Percentiles rank a stretch among this genome's conserved stretches.
These are phyloP conservation scores for Oedothorax gibbosus DNA, from an alignment of 1,140 invertebrate genomes.

Conservation along the genomic window DNA sequence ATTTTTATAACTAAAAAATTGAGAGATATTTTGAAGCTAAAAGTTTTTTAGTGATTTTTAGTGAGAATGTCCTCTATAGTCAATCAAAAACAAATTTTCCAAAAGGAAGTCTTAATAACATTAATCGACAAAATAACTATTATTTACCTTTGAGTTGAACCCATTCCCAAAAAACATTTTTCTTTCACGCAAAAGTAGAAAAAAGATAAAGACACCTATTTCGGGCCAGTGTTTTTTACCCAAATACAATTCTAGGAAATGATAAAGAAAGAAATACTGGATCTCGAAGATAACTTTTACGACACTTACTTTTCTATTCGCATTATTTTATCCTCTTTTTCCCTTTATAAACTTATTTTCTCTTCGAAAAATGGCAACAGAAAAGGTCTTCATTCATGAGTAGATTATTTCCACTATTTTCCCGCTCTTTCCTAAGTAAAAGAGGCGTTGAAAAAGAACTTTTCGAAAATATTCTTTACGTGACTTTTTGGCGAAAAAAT, in stretches of 20 bases:
- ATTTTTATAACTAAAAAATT: too few relatives aligned
- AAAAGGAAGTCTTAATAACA: too few relatives aligned
- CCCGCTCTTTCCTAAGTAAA: conserved; percentile 14
- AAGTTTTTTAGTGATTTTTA: too few relatives aligned
- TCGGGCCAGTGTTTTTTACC: conserved; percentile 29
- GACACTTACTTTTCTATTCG: conserved; percentile 53
- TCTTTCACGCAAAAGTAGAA: neutral
- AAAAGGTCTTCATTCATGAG: conserved; percentile 55
- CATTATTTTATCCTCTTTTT: conserved; percentile 54
- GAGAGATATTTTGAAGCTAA: too few relatives aligned
- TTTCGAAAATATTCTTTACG: conserved; percentile 44
- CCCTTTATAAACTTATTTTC: conserved; percentile 52
- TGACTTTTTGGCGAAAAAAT: conserved; percentile 32
- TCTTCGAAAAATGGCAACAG: conserved; percentile 49
- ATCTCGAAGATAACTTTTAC: conserved; percentile 58
- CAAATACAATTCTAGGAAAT: conserved; percentile 31
- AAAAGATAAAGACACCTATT: conserved; percentile 52
- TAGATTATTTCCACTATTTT: conserved; percentile 44
- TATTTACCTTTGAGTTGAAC: conserved; percentile 4
- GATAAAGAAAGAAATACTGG: conserved; percentile 46
- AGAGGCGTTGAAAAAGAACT: conserved; percentile 19
- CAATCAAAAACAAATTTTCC: neutral
- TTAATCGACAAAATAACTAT: conserved; percentile 5
- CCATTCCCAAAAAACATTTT: conserved; percentile 27
- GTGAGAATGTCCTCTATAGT: neutral